phyloP scores from a whole-genome alignment of 2,113 vertebrate genomes.

The Crotalus viridis region DNA sequence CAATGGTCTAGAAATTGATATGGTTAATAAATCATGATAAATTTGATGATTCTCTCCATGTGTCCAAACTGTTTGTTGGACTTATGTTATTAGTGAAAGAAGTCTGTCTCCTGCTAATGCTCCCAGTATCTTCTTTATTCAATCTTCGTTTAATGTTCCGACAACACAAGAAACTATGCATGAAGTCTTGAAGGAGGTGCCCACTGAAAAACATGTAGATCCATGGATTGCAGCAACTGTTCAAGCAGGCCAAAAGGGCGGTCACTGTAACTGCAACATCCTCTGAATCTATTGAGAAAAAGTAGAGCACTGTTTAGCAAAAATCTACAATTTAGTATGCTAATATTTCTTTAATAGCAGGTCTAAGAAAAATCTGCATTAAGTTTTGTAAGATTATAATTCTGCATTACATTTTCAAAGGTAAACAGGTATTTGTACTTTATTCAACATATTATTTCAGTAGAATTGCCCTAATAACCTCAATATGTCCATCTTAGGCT shows the following conservation, averaged over 20 bases:
- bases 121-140: constrained; percentile 90
- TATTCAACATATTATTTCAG: not conserved
- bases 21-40: constrained; percentile 67
- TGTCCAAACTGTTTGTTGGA: constrained; percentile 77
- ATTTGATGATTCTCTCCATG: constrained; percentile 80
- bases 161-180: constrained; percentile 83
- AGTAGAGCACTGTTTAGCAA: constrained; percentile 31
- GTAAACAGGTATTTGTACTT: not conserved
- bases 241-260: constrained; percentile 88
- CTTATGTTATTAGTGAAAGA: constrained; percentile 83
- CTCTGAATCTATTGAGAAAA: constrained; percentile 80
- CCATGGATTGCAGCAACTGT: constrained; percentile 98
- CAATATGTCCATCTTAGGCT: not conserved
- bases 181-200: constrained; percentile 89
- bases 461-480: not conserved
- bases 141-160: constrained; percentile 66
- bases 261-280: constrained; percentile 87
- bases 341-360: not conserved
- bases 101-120: constrained; percentile 82
- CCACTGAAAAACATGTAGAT: constrained; percentile 99
- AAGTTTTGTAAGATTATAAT: not conserved
- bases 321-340: not conserved
- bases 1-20: constrained; percentile 68
- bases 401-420: not conserved
- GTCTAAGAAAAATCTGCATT: not conserved